These are phyloP conservation scores for Limnephilus rhombicus DNA, from an alignment of 2,888 invertebrate genomes.

Conservation along the genomic window DNA sequence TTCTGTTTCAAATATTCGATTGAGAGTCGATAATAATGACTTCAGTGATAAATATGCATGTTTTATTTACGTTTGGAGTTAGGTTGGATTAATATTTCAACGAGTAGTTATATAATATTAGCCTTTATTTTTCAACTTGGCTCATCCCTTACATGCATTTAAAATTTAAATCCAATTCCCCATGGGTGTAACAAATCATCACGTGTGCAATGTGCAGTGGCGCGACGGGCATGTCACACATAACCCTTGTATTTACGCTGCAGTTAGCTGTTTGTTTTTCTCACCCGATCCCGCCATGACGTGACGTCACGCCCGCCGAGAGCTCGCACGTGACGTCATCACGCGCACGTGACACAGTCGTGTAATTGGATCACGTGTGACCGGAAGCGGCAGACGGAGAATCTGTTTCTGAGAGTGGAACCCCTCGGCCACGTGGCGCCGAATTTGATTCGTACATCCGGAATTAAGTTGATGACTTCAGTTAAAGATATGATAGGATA, in stretches of 20 bases:
- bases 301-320: conserved; percentile 21
- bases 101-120: not conserved
- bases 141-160: not conserved
- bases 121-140: not conserved
- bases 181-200: not conserved
- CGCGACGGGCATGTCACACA: not conserved
- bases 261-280: conserved; percentile 12
- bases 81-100: too few relatives aligned
- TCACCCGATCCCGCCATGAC: not conserved
- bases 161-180: not conserved
- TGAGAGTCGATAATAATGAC: too few relatives aligned
- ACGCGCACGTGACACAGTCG: conserved; percentile 32
- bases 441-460: conserved; percentile 6
- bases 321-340: conserved; percentile 33
- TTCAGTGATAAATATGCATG: too few relatives aligned
- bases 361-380: conserved; percentile 49
- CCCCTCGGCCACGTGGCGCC: not conserved
- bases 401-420: conserved; percentile 43
- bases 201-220: not conserved
- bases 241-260: conserved; percentile 2
- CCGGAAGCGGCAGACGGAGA: conserved; percentile 43
- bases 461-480: conserved; percentile 22
- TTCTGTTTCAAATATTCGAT: too few relatives aligned
- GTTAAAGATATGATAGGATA: not conserved
- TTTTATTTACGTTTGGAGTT: too few relatives aligned